Conservation (phyloP, 92 coral and sea anemone species). For the Epizoanthus stellaris region DNA sequence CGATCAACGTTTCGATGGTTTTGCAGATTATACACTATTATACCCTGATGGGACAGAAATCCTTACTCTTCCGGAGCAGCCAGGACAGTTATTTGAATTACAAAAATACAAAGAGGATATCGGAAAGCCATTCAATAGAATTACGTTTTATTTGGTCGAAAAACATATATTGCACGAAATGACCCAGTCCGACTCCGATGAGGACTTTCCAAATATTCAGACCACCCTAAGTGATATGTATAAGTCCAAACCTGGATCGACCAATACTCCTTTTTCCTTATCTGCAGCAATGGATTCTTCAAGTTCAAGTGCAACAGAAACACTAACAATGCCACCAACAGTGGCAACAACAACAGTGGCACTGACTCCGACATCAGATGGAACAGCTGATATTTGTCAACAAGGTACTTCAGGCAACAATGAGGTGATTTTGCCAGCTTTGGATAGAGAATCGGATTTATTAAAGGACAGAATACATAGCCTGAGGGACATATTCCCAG, state of each 20-base stretch:
- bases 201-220: not conserved
- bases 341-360: too few relatives aligned
- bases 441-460: not conserved
- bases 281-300: too few relatives aligned
- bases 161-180: not conserved
- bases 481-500: slow-evolving; percentile 36
- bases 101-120: slow-evolving; percentile 48
- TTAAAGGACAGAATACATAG: not conserved
- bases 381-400: too few relatives aligned
- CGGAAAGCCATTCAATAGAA: slow-evolving; percentile 38
- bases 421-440: too few relatives aligned
- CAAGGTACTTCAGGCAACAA: too few relatives aligned
- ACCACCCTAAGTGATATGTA: not conserved
- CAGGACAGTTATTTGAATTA: slow-evolving; percentile 44
- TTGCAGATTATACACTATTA: slow-evolving; percentile 20
- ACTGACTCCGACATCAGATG: too few relatives aligned
- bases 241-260: slow-evolving; percentile 10
- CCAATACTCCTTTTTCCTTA: not conserved
- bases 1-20: slow-evolving; percentile 33
- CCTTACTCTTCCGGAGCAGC: slow-evolving; percentile 44
- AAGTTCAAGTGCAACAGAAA: too few relatives aligned
- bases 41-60: slow-evolving; percentile 56
- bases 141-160: slow-evolving; percentile 38
- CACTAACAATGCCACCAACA: too few relatives aligned
- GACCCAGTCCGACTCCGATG: slow-evolving; percentile 8